Evolutionary conservation across 2,797 vertebrate genomes (phyloP).

Genomic region (Leontocebus nigricollis): DNA sequence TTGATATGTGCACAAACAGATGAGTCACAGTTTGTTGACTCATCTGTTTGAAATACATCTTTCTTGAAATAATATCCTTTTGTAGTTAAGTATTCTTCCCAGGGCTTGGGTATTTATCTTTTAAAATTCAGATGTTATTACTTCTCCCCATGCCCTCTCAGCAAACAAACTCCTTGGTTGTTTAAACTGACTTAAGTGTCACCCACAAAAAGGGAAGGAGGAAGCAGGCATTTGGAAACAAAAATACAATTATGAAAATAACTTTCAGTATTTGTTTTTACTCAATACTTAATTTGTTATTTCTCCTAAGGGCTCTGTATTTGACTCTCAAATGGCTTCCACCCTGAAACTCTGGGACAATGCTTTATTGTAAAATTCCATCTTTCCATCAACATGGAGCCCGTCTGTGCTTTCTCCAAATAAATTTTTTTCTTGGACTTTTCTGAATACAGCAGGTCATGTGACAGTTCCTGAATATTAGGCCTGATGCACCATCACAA

Average conservation of each 20-base stretch:
- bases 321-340: conserved; percentile 30
- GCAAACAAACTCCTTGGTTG: conserved; percentile 42
- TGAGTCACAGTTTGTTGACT: background rate
- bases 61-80: conserved; percentile 42
- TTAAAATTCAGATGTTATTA: background rate
- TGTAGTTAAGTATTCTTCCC: conserved; percentile 33
- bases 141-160: background rate
- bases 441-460: background rate
- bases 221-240: conserved; percentile 38
- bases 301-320: conserved; percentile 34
- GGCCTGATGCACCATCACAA: background rate
- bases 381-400: conserved; percentile 26
- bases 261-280: conserved; percentile 34
- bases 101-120: conserved; percentile 19
- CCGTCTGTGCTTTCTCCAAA: conserved; percentile 20
- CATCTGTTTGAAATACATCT: conserved; percentile 23
- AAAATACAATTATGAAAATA: conserved; percentile 40
- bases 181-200: conserved; percentile 43
- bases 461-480: background rate
- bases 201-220: background rate
- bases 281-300: background rate
- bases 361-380: conserved; percentile 24
- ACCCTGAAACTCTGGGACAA: background rate
- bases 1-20: background rate
- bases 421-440: background rate